Evolutionary conservation across 1,140 invertebrate species (phyloP).

Genomic region (Papilio xuthus): DNA sequence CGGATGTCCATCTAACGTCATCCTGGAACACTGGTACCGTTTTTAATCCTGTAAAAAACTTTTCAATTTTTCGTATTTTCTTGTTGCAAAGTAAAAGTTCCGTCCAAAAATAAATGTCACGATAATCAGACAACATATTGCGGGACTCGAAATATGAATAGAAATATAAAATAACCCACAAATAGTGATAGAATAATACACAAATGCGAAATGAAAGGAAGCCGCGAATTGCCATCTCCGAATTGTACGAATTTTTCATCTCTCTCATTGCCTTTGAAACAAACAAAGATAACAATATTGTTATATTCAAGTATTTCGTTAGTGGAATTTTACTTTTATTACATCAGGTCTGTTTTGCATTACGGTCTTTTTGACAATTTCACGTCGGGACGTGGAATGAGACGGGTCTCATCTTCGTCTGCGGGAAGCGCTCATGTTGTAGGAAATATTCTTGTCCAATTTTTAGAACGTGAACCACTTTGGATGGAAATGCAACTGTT

Average conservation of each 20-base stretch:
- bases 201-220: too few relatives aligned
- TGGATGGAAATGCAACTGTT: not conserved
- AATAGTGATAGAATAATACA: too few relatives aligned
- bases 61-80: not conserved
- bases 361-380: not conserved
- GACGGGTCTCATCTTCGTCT: not conserved
- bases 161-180: not conserved
- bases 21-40: not conserved
- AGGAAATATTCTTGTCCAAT: not conserved
- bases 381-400: too few relatives aligned
- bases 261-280: too few relatives aligned
- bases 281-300: too few relatives aligned
- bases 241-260: too few relatives aligned
- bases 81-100: not conserved
- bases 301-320: too few relatives aligned
- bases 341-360: conserved; percentile 1
- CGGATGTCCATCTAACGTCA: not conserved
- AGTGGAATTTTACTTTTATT: not conserved
- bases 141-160: not conserved
- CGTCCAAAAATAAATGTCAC: not conserved
- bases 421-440: not conserved
- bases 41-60: not conserved
- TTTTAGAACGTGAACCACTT: not conserved
- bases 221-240: too few relatives aligned
- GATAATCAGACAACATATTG: not conserved